Conservation (phyloP, 2,888 invertebrate species). For the Aproaerema taeniolella region DNA sequence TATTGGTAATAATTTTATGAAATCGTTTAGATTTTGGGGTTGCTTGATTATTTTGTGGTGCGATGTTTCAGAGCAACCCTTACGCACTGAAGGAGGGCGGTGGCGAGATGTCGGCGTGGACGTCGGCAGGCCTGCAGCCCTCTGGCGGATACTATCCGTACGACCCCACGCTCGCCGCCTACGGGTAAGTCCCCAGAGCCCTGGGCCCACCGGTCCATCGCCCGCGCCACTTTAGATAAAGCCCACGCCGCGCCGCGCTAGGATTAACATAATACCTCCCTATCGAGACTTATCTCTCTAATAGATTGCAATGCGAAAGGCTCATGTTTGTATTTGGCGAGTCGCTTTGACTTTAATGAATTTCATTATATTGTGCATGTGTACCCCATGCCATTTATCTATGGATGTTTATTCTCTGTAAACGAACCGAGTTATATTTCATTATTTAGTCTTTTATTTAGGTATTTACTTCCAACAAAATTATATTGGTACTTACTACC, state of each 20-base stretch:
- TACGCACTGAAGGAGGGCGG: conserved; percentile 91
- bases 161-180: conserved; percentile 94
- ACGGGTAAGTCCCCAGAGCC: conserved; percentile 87
- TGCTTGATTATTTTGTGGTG: conserved; percentile 40
- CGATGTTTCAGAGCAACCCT: conserved; percentile 89
- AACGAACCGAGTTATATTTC: no score
- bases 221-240: conserved; percentile 69
- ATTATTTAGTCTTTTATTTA: no score
- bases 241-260: conserved; percentile 52
- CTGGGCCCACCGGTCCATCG: conserved; percentile 46
- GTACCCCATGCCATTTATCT: conserved; percentile 26
- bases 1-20: no score
- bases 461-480: no score
- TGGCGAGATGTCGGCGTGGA: conserved; percentile 95
- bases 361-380: conserved; percentile 56
- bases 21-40: no score
- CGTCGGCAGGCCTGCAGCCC: conserved; percentile 92
- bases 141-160: conserved; percentile 95
- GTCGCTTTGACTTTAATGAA: conserved; percentile 57
- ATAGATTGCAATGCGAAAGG: conserved; percentile 73
- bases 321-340: conserved; percentile 66
- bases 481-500: no score
- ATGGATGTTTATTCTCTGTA: no score
- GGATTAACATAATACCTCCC: conserved; percentile 70
- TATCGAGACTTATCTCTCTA: conserved; percentile 66